Base-by-base conservation (phyloP, 2,888 invertebrate species). In the Thereva nobilitata region DNA sequence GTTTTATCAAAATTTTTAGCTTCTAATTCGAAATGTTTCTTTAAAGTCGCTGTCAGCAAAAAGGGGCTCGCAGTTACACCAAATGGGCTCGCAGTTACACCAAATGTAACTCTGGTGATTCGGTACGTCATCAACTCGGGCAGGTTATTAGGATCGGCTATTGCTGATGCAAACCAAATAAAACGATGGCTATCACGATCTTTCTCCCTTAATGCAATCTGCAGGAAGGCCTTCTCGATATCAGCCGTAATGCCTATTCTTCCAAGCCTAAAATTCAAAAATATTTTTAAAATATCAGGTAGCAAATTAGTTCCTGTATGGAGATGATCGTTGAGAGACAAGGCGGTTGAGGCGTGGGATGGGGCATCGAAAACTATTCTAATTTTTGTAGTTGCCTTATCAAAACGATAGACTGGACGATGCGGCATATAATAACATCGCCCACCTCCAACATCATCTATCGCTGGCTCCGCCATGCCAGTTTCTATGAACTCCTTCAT, bases 141-240 rank as follows among this genome's bases (percentile, higher is more conserved):
- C 5, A 52, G 52, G 4, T 52, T 12, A 5, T 23, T 12, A 5
- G 4, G 5, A 23, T 52, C 23, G 4, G 4, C 34, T 34, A 52
- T 4, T 23, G 4, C 9, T 52, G 12, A 12, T 23, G 4, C 4
- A 4, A 52, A 52, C 52, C 52, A 52, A 8, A 52, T 4, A 52
- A 52, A 52, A 52, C 52, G 23, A 34, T 52, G 52, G 9, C 12
- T 34, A 9, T 52, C 52, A 5, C 52, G 52, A 12, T 52, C 52
- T 35, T 4, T 35, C 23, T 52, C 12, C 9, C 5, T 34, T 9
- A 52, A 52, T 9, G 12, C 34, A 23, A 52, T 34, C 35, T 52
- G 52, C 5, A 52, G 34, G 52, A 52, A 52, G 5, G n/a, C 52
- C 34, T 52, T 52, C 12, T 54, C 54, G 4, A 54, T 54, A n/a